Base-by-base conservation (phyloP, 1,140 invertebrate genomes). In the Lasioglossum albipes region DNA sequence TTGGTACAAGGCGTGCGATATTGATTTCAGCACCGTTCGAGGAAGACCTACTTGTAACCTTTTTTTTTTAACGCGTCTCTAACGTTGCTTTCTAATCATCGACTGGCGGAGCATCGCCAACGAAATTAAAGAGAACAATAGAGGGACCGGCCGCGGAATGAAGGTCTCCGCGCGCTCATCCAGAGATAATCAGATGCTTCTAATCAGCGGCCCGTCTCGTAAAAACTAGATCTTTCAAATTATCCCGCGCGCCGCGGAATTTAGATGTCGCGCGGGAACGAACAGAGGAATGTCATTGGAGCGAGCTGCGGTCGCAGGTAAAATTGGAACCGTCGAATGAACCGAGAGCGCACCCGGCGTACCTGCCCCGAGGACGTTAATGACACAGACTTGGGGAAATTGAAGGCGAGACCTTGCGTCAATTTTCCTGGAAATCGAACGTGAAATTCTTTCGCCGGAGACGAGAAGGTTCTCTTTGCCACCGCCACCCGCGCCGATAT, bases 221-320 rank as follows among this genome's bases (percentile, higher is more conserved):
- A 27, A 71, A 77, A 68, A 77, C n/a, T 42, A 41, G 75, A 77
- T 76, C 65, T 61, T 41, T 66, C 18, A 74, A 73, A 74, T 65
- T 27, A 31, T 7, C 59, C 1, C 59, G 69, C 68, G 22, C 65
- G 61, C 49, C 61, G 61, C 59, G 59, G 76, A 65, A 73, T 73
- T 79, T 59, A 45, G 61, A 65, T 72, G 70, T 45, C 69, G 61
- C 76, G 59, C 10, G n/a, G 20, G 13, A 31, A 54, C 42, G 59
- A 10, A 41, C 45, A 27, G 18, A 45, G 75, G 76, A 65, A 79
- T 65, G 67, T 31, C 67, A 16, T 27, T 22, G 45, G 36, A 52
- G 45, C 45, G 27, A 20, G 49, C 68, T n/a, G 27, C 49, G 49
- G 49, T 45, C 77, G 41, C 45, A 20, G 49, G 49, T 57, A 79